phyloP scores from a whole-genome alignment of 1,140 invertebrate species.

The Plectrocnemia conspersa region DNA sequence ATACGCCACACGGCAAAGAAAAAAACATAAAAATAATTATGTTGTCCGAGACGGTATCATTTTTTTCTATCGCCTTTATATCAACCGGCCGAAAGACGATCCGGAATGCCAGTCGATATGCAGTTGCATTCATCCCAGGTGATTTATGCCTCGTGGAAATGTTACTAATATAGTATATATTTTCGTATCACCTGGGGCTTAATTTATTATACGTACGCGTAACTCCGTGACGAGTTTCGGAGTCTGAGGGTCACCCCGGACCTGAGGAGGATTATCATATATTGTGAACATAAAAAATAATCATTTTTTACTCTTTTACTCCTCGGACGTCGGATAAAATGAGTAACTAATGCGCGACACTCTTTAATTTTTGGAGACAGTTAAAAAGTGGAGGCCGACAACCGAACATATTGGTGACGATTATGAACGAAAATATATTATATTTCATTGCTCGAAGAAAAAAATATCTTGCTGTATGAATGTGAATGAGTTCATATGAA shows the following conservation, averaged over 20 bases:
- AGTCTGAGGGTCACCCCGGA: conserved; percentile 18
- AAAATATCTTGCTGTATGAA: no score
- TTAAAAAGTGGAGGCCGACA: conserved; percentile 12
- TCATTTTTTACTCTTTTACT: background rate
- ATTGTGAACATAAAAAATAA: background rate
- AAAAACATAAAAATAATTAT: no score
- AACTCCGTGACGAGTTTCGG: conserved; percentile 2
- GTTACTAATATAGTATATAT: conserved; percentile 28
- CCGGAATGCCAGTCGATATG: no score
- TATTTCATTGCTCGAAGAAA: no score
- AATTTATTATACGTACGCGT: conserved; percentile 22
- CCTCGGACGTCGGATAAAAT: conserved; percentile 13
- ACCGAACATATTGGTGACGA: no score
- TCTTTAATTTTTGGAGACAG: conserved; percentile 13
- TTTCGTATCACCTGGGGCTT: conserved; percentile 27
- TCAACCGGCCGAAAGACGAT: no score
- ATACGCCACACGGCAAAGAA: no score
- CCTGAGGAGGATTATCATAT: conserved; percentile 11
- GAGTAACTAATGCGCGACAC: conserved; percentile 3
- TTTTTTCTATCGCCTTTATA: no score
- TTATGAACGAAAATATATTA: no score
- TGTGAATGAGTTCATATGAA: no score
- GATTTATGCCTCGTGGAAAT: conserved; percentile 15
- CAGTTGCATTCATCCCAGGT: conserved; percentile 5
- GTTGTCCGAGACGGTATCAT: no score